Evolutionary conservation across 2,888 invertebrate species (phyloP), one percentile per base, ranked within the genome.

Genomic region (Hyposoter dolosus): DNA sequence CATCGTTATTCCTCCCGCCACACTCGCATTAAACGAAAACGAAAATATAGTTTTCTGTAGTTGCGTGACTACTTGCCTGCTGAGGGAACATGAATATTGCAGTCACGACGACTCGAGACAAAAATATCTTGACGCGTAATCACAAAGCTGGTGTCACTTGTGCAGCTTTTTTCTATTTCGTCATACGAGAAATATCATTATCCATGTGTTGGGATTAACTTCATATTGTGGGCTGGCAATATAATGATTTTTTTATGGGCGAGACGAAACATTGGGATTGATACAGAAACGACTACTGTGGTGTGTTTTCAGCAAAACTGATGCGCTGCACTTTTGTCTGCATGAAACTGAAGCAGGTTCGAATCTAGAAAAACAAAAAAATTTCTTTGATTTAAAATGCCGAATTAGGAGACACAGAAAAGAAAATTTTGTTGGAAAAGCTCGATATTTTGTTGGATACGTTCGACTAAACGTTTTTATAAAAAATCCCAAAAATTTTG

Each of bases 1-100:
- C 43, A n/a, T 60, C 45, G 28, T 75, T 75, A 75, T 75, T 75
- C 45, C 45, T 60, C 10, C 45, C 17, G n/a, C 63, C 45, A 28
- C 7, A 19, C 43, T 75, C 28, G 63, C 28, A 2, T 28, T 9
- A 23, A 15, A 23, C 23, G 45, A 45, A 75, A 63, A 60, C 60
- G 23, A 45, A 5, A 60, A 28, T 32, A n/a, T 28, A 15, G 17
- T 75, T 63, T 74, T 19, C 60, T 45, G 45, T 75, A n/a, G 7
- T 28, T 28, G 75, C 15, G 60, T 60, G 60, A 60, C n/a, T n/a
- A n/a, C n/a, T n/a, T n/a, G n/a, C n/a, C n/a, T n/a, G n/a, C n/a
- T n/a, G n/a, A n/a, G n/a, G n/a, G n/a, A n/a, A n/a, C n/a, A n/a
- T n/a, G n/a, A 32, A 63, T 47, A 75, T 32, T 47, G 7, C 2